Evolutionary conservation across 2,113 vertebrate species (phyloP), one percentile per base, ranked within the genome.

Genomic region (Tupaia chinensis): DNA sequence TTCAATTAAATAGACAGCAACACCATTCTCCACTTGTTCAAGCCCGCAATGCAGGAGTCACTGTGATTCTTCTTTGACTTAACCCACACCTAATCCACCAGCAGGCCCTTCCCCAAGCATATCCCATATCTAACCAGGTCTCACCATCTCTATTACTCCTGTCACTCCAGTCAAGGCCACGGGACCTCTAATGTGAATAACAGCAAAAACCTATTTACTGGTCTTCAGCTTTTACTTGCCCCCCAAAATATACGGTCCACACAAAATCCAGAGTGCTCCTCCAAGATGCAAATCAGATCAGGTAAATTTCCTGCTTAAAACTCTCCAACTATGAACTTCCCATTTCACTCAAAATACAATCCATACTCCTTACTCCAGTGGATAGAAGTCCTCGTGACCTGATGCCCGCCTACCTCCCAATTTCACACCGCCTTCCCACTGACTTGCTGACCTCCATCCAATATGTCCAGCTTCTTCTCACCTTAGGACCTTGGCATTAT

Each of bases 281-380:
- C 81, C 23, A 83, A 95, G 58, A 90, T 29, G 13, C 58, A 92
- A 95, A 96, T 84, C 23, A 92, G 9, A 78, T 58, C 56, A 20
- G 25, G 17, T 61, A 58, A 95, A 94, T 70, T 68, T n/a, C 23
- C 25, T 94, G 25, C 53, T 95, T 74, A 89, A 95, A 80, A 76
- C 23, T 83, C 34, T 87, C 54, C 19, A 86, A 74, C 32, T 56
- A 3, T 17, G 70, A n/a, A 65, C 13, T 86, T 92, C 15, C 81
- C 15, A 58, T 69, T 93, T 89, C n/a, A 53, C 20, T 61, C 34
- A 58, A 29, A 91, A 88, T 89, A 73, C 87, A 87, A 95, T 65
- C 53, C n/a, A n/a, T 77, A 73, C 10, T 76, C 34, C 65, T 87
- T 73, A 89, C 7, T 9, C 66, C 61, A 80, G 72, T 32, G 65